phyloP scores from a whole-genome alignment of 2,888 invertebrate genomes.

The Thereva unica region DNA sequence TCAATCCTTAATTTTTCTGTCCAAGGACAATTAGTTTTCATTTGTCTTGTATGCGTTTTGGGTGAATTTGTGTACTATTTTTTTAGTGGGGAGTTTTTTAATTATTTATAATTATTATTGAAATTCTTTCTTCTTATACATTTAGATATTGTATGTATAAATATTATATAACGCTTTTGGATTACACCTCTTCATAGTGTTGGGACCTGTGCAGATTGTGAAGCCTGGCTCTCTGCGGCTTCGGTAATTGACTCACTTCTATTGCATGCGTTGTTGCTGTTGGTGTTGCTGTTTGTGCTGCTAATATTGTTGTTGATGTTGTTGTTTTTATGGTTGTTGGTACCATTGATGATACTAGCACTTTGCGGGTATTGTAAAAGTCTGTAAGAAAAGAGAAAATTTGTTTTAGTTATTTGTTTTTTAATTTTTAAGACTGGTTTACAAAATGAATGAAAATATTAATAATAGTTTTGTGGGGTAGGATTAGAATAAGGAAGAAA shows the following conservation, averaged over 20 bases:
- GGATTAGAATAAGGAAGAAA: too few relatives aligned
- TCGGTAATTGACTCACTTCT: constrained; percentile 32
- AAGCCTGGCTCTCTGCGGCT: constrained; percentile 27
- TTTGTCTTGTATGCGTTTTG: neutral
- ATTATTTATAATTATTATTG: neutral
- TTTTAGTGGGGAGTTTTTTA: neutral
- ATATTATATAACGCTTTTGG: neutral
- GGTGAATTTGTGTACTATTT: neutral
- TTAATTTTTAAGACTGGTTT: too few relatives aligned
- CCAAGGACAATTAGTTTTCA: neutral
- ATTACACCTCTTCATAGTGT: constrained; percentile 22
- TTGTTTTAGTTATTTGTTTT: too few relatives aligned
- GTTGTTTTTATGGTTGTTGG: neutral
- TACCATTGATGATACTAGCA: too few relatives aligned
- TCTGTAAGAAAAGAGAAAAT: too few relatives aligned
- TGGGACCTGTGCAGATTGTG: constrained; percentile 13
- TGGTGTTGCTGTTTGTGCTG: constrained; percentile 8
- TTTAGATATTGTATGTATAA: too few relatives aligned
- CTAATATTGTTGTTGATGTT: neutral
- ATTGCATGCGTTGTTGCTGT: constrained; percentile 22
- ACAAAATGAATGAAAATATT: too few relatives aligned
- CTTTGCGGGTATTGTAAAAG: too few relatives aligned
- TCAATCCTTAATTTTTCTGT: too few relatives aligned
- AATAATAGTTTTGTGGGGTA: too few relatives aligned
- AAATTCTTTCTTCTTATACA: too few relatives aligned